phyloP scores from a whole-genome alignment of 92 coral and sea anemone species.

The Palythoa heliodiscus region DNA sequence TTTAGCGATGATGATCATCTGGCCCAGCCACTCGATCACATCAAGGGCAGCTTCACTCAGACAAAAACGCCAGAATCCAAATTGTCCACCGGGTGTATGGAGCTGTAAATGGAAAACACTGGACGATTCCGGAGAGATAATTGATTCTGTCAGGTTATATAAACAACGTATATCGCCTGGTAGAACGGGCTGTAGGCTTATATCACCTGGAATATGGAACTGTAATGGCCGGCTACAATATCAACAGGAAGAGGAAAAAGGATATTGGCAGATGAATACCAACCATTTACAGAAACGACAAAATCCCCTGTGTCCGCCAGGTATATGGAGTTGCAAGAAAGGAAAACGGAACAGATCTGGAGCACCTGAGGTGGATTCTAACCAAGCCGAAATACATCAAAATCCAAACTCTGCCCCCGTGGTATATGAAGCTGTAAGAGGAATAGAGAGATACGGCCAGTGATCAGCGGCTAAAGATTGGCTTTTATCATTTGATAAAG shows the following conservation, averaged over 20 bases:
- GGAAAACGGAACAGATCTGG: not conserved
- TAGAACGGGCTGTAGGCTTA: not conserved
- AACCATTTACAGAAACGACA: not conserved
- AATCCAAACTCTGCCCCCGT: not conserved
- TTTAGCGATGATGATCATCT: not conserved
- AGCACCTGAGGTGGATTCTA: not conserved
- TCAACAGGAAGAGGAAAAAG: not conserved
- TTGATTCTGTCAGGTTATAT: not conserved
- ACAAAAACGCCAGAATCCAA: not conserved
- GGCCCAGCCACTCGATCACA: not conserved
- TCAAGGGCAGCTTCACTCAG: not conserved
- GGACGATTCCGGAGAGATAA: not conserved
- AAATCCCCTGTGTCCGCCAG: not conserved
- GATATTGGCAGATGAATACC: not conserved
- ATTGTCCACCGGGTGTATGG: not conserved
- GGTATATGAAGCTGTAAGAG: conserved; percentile 1
- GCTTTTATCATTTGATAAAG: not conserved
- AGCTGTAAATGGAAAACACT: not conserved
- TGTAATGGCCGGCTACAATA: not conserved
- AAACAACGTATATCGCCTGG: not conserved
- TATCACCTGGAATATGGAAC: not conserved
- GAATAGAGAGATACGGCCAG: not conserved
- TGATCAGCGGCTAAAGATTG: not conserved
- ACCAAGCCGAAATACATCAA: not conserved
- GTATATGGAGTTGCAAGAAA: conserved; percentile 3